Percentiles rank a stretch among this genome's conserved stretches.
phyloP scores from a whole-genome alignment of 2,797 vertebrate genomes.

The Stomatorhinus walkeri region DNA sequence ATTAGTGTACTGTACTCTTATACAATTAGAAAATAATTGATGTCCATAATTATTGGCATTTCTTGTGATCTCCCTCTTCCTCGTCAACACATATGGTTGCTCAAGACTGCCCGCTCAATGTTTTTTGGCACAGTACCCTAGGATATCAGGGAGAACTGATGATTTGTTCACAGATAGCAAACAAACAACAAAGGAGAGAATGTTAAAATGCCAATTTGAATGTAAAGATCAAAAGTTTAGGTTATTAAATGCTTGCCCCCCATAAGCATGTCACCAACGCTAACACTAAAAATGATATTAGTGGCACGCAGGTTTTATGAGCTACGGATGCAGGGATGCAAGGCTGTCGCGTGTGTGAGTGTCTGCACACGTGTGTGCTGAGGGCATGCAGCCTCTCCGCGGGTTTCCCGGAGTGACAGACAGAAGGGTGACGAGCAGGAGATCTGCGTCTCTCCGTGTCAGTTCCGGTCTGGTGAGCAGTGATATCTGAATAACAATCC shows the following conservation, averaged over 20 bases:
- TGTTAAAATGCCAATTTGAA: background rate
- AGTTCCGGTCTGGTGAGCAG: slow-evolving; percentile 65
- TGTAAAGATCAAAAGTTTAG: background rate
- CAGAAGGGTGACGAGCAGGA: slow-evolving; percentile 67
- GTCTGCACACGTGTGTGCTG: background rate
- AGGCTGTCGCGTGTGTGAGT: slow-evolving; percentile 25
- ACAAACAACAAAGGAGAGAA: background rate
- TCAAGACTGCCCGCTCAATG: slow-evolving; percentile 65
- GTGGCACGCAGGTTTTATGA: background rate
- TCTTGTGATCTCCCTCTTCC: slow-evolving; percentile 86
- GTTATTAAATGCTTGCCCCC: too few species aligned
- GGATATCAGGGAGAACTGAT: background rate
- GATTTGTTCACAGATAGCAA: background rate
- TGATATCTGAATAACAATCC: slow-evolving; percentile 72
- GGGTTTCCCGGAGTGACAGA: slow-evolving; percentile 59
- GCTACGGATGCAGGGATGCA: background rate
- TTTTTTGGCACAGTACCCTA: slow-evolving; percentile 41
- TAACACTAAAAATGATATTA: background rate
- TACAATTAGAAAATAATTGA: slow-evolving; percentile 99
- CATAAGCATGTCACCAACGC: background rate
- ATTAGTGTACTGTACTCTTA: slow-evolving; percentile 99
- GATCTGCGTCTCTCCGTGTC: slow-evolving; percentile 70
- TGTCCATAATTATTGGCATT: slow-evolving; percentile 87
- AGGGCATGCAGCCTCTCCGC: background rate
- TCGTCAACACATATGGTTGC: slow-evolving; percentile 83